These are phyloP conservation scores for Latrodectus geometricus DNA, from an alignment of 1,140 invertebrate genomes.

Conservation along the genomic window DNA sequence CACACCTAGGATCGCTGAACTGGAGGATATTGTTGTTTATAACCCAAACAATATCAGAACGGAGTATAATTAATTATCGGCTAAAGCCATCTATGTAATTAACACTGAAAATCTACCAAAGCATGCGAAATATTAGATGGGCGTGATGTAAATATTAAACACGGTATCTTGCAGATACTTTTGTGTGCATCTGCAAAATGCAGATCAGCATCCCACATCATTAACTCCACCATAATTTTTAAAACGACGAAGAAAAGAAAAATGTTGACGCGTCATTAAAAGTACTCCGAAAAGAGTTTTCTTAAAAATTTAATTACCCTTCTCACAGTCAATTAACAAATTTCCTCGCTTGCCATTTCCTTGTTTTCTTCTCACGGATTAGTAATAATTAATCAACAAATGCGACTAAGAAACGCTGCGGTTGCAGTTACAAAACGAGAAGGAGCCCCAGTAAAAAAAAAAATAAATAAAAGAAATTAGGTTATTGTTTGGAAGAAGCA, in stretches of 20 bases:
- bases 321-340: not conserved
- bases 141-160: too few species aligned
- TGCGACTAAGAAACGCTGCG: conserved; percentile 5
- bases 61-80: too few species aligned
- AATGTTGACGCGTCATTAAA: not conserved
- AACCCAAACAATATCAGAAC: too few species aligned
- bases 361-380: conserved; percentile 25
- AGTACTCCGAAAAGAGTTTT: not conserved
- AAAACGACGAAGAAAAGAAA: not conserved
- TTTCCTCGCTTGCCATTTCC: conserved; percentile 18
- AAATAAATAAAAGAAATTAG: conserved; percentile 10
- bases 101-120: too few species aligned
- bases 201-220: too few species aligned
- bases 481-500: conserved; percentile 29
- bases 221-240: not conserved
- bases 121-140: too few species aligned
- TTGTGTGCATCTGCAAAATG: too few species aligned
- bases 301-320: not conserved
- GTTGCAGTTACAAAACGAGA: not conserved
- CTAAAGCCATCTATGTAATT: too few species aligned
- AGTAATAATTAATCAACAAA: conserved; percentile 29
- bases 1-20: too few species aligned
- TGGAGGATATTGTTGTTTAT: too few species aligned
- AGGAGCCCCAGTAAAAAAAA: not conserved
- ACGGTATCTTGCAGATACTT: too few species aligned